Base-by-base conservation (phyloP, 30 jellyfish, hydroid and myxozoan genomes). In the Clytia hemisphaerica region DNA sequence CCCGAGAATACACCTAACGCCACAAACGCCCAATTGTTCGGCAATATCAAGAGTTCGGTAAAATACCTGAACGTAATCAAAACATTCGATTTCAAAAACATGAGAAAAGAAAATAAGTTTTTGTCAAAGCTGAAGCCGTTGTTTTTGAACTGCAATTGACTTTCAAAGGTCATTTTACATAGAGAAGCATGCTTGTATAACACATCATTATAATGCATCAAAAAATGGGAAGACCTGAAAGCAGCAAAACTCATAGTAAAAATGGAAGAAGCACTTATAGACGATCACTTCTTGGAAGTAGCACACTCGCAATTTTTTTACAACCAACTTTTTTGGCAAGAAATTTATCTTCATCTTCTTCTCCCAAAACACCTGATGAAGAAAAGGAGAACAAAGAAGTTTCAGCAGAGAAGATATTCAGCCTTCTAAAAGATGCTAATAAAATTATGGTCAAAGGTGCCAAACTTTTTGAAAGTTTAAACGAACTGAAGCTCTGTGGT, bases 401-500 rank as follows among this genome's bases (percentile, higher is more conserved):
- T 44, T 27, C 79, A 16, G 85, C 95, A 14, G 34, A 32, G 22
- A 64, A 38, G 40, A 71, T 83, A 3, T 58, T 83, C 47, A 68
- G 61, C 26, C 31, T 62, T 2, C 59, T 83, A 6, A 46, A 28
- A 14, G 83, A 75, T 66, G 92, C 78, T n/a, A 83, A 83, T 74
- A 73, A 58, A 49, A 9, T 46, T 44, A 61, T 84, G 49, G 51
- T 83, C 42, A 83, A 75, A 58, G 86, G 65, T 44, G 36, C 84
- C 21, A 77, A 44, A 53, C 85, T 85, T 15, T 62, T 36, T 22
- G 93, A 85, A 28, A 71, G 94, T 54, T 59, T 78, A 29, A 44
- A 65, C 19, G 96, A 85, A 31, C 38, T 85, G 64, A 50, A 36
- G 27, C 44, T 85, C 14, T 82, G 59, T 34, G 96, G 96, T 25